Conservation (phyloP, 1,140 invertebrate genomes). For the Drosophila lowei region DNA sequence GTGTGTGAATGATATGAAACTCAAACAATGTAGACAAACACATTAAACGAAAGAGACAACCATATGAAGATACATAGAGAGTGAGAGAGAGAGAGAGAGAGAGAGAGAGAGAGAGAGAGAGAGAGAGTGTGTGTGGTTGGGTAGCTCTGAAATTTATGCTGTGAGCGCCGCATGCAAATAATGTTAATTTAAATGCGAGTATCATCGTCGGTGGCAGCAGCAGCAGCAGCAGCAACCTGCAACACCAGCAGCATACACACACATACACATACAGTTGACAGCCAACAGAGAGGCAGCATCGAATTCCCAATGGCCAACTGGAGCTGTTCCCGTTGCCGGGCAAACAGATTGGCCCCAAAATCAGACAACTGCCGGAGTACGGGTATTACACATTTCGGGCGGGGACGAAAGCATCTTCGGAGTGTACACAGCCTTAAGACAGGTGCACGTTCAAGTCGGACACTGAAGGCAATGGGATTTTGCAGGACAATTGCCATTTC, state of each 20-base stretch:
- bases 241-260: slow-evolving; percentile 51
- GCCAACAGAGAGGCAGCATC: slow-evolving; percentile 30
- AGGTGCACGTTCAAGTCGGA: no score
- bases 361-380: no score
- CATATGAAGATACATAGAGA: no score
- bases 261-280: slow-evolving; percentile 24
- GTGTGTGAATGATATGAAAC: slow-evolving; percentile 58
- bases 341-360: slow-evolving; percentile 22
- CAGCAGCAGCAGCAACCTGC: slow-evolving; percentile 38
- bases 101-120: not conserved
- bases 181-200: slow-evolving; percentile 80
- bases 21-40: slow-evolving; percentile 34
- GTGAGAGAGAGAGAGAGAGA: not conserved
- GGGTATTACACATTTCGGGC: slow-evolving; percentile 8
- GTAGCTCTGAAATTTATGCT: slow-evolving; percentile 68
- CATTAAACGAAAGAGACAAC: not conserved
- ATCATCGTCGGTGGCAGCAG: slow-evolving; percentile 63
- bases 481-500: no score
- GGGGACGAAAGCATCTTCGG: not conserved
- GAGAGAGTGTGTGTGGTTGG: slow-evolving; percentile 5
- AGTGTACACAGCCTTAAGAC: no score
- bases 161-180: slow-evolving; percentile 78
- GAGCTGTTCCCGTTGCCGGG: slow-evolving; percentile 15
- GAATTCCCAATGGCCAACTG: slow-evolving; percentile 23
- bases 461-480: no score